A percentile compares a stretch with the other conserved stretches of the same genome.
These are phyloP conservation scores for Corapipo altera DNA, from an alignment of 2,113 vertebrate species.

Conservation along the genomic window DNA sequence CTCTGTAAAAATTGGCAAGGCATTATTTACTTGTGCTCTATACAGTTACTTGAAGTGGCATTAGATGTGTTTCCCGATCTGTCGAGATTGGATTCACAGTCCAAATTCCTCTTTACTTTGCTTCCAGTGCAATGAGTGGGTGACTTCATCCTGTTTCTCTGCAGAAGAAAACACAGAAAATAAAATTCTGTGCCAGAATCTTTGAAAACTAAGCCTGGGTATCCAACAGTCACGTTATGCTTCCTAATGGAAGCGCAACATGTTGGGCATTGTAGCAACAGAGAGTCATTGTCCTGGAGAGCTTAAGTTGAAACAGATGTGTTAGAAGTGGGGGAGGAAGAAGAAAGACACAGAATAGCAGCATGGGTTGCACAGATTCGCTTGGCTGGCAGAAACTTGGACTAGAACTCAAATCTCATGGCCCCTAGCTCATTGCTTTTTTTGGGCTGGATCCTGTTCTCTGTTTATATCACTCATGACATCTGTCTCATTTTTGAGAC, in stretches of 20 bases:
- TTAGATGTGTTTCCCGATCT: not conserved
- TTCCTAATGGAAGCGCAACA: conserved; percentile 5
- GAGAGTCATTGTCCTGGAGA: conserved; percentile 21
- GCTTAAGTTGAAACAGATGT: conserved; percentile 54
- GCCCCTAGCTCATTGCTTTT: conserved; percentile 5
- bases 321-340: not conserved
- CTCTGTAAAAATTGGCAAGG: not conserved
- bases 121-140: not conserved
- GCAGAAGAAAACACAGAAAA: not conserved
- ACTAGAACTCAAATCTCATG: conserved; percentile 4
- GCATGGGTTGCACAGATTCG: not conserved
- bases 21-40: not conserved
- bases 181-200: not conserved
- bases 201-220: not conserved
- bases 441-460: conserved; percentile 6
- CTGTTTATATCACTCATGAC: not conserved
- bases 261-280: conserved; percentile 31
- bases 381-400: conserved; percentile 38
- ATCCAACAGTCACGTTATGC: not conserved
- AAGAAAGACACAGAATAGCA: conserved; percentile 25
- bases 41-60: not conserved
- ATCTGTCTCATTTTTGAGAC: conserved; percentile 10
- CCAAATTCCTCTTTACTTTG: not conserved
- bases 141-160: not conserved
- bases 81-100: not conserved